Conservation (phyloP, 1,140 invertebrate species). For the Rhynchophorus ferrugineus region DNA sequence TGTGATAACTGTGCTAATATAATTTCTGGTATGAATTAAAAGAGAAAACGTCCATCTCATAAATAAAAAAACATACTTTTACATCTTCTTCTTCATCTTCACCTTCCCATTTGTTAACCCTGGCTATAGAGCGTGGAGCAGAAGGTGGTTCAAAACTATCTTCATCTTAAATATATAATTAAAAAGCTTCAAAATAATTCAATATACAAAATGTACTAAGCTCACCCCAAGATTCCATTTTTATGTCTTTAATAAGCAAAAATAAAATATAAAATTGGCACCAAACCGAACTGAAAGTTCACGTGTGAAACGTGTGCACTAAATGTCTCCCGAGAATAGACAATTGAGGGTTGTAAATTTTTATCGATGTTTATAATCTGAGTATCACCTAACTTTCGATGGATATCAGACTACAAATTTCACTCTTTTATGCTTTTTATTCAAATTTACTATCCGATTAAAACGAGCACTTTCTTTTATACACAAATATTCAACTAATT, state of each 20-base stretch:
- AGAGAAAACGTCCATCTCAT: too few species aligned
- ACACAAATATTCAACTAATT: slow-evolving; percentile 19
- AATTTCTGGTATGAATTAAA: too few species aligned
- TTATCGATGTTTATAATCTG: slow-evolving; percentile 6
- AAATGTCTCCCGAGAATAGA: slow-evolving; percentile 14
- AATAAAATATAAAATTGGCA: slow-evolving; percentile 21
- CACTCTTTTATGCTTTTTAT: slow-evolving; percentile 30
- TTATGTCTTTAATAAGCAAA: slow-evolving; percentile 23
- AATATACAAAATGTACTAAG: slow-evolving; percentile 11
- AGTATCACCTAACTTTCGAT: slow-evolving; percentile 7
- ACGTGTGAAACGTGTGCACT: slow-evolving; percentile 33
- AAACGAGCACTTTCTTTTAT: slow-evolving; percentile 15
- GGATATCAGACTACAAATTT: slow-evolving; percentile 32
- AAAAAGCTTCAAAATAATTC: background rate
- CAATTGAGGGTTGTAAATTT: slow-evolving; percentile 6
- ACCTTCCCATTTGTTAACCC: slow-evolving; percentile 75
- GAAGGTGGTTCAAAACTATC: slow-evolving; percentile 36
- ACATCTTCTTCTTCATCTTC: slow-evolving; percentile 81
- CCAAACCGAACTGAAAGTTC: slow-evolving; percentile 31
- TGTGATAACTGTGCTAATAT: too few species aligned
- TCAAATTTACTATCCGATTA: slow-evolving; percentile 21
- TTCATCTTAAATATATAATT: slow-evolving; percentile 32
- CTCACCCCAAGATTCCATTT: slow-evolving; percentile 40
- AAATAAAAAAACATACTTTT: slow-evolving; percentile 51
- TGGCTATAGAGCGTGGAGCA: slow-evolving; percentile 12